A percentile compares a stretch with the other conserved stretches of the same genome.
Evolutionary conservation across 2,888 invertebrate species (phyloP).

Genomic region (Pyrochroa serraticornis): DNA sequence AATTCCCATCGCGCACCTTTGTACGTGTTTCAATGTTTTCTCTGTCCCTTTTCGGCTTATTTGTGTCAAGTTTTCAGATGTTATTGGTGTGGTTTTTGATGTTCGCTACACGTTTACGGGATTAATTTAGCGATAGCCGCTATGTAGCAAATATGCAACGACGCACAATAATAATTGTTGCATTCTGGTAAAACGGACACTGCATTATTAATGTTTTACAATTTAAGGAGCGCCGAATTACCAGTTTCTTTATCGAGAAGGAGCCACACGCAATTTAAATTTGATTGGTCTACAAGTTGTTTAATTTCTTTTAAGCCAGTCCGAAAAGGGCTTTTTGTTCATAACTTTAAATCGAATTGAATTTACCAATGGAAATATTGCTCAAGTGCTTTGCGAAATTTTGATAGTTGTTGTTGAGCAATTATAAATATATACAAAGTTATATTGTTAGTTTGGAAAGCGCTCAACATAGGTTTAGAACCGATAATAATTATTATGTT

Average conservation of each 20-base stretch:
- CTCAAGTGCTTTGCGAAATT: constrained; percentile 26
- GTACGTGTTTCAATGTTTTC: constrained; percentile 2
- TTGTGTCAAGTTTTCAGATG: constrained; percentile 1
- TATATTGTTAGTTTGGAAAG: constrained; percentile 17
- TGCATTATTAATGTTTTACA: neutral
- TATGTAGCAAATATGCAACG: too few relatives aligned
- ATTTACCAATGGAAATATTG: neutral
- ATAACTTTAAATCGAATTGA: too few relatives aligned
- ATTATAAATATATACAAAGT: constrained; percentile 15
- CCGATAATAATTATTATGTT: constrained; percentile 7
- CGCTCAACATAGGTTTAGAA: constrained; percentile 18
- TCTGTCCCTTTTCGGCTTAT: constrained; percentile 14
- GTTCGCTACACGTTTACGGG: too few relatives aligned
- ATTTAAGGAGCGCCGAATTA: too few relatives aligned
- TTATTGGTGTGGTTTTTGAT: too few relatives aligned
- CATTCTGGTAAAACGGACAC: neutral
- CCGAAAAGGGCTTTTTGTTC: too few relatives aligned
- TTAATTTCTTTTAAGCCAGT: too few relatives aligned
- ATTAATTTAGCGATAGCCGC: too few relatives aligned
- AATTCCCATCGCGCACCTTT: neutral
- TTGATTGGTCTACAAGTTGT: too few relatives aligned
- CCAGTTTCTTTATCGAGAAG: too few relatives aligned
- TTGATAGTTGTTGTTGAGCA: constrained; percentile 23
- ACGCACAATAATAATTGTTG: too few relatives aligned
- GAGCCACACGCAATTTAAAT: too few relatives aligned